Conservation (phyloP, 2,797 vertebrate species). For the Serranus cabrilla region DNA sequence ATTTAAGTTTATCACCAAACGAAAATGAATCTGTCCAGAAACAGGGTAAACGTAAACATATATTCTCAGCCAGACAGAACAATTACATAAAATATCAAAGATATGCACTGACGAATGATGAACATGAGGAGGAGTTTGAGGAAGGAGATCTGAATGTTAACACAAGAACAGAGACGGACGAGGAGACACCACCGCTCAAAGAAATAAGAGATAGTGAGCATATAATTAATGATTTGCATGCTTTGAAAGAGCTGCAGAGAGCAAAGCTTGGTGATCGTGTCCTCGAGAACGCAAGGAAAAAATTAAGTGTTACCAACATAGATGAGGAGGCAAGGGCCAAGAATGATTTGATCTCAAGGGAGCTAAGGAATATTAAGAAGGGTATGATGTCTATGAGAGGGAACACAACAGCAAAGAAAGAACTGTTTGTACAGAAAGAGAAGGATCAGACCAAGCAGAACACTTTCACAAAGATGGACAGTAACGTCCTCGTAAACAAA, state of each 20-base stretch:
- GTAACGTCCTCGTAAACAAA: conserved; percentile 72
- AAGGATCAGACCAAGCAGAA: conserved; percentile 62
- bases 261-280: conserved; percentile 58
- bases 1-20: conserved; percentile 43
- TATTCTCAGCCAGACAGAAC: conserved; percentile 85
- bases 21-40: conserved; percentile 60
- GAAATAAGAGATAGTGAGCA: conserved; percentile 68
- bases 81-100: conserved; percentile 87
- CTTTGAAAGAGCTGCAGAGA: conserved; percentile 75
- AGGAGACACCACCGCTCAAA: conserved; percentile 9
- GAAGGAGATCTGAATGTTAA: conserved; percentile 55
- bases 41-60: conserved; percentile 70
- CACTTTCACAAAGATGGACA: conserved; percentile 60
- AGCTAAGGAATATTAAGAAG: conserved; percentile 78
- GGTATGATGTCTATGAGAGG: conserved; percentile 81
- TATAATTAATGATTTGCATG: conserved; percentile 75
- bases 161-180: conserved; percentile 17
- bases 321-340: conserved; percentile 69
- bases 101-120: conserved; percentile 58
- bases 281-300: conserved; percentile 50
- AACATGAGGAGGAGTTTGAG: conserved; percentile 43
- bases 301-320: conserved; percentile 48
- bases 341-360: conserved; percentile 77
- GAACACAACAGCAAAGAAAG: conserved; percentile 79
- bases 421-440: conserved; percentile 75